Conservation (phyloP, 2,888 invertebrate genomes). For the Pollenia angustigena region DNA sequence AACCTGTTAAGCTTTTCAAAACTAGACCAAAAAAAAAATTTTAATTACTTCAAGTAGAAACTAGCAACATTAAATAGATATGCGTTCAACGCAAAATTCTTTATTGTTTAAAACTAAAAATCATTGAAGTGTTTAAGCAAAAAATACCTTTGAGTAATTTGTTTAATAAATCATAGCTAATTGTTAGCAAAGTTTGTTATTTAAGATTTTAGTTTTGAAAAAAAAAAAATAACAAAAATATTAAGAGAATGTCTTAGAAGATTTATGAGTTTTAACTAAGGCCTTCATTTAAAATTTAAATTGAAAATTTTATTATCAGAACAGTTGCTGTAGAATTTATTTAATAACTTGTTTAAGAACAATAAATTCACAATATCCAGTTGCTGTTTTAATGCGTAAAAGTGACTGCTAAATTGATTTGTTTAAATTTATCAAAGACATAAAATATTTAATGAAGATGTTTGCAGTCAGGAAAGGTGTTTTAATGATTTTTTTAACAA, state of each 20-base stretch:
- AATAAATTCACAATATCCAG: too few relatives aligned
- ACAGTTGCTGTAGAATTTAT: background rate
- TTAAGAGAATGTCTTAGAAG: background rate
- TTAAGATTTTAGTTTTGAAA: background rate
- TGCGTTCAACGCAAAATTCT: slow-evolving; percentile 16
- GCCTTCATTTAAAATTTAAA: background rate
- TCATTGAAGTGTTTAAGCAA: slow-evolving; percentile 27
- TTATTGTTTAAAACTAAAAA: slow-evolving; percentile 9
- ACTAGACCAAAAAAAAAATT: background rate
- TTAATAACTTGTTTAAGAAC: too few relatives aligned
- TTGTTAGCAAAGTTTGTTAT: slow-evolving; percentile 23
- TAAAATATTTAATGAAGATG: too few relatives aligned
- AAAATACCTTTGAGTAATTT: slow-evolving; percentile 19
- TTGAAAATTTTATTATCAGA: background rate
- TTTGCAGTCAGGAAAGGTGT: too few relatives aligned
- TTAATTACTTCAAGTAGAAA: slow-evolving; percentile 33
- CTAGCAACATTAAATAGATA: background rate
- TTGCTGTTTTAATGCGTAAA: too few relatives aligned
- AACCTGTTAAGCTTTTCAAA: background rate
- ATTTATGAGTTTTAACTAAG: background rate
- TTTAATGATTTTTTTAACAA: too few relatives aligned
- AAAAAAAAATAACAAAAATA: background rate
- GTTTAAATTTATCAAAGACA: too few relatives aligned
- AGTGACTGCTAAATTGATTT: too few relatives aligned
- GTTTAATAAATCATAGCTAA: slow-evolving; percentile 48